Conservation (phyloP, 2,797 vertebrate species). For the Prionace glauca region DNA sequence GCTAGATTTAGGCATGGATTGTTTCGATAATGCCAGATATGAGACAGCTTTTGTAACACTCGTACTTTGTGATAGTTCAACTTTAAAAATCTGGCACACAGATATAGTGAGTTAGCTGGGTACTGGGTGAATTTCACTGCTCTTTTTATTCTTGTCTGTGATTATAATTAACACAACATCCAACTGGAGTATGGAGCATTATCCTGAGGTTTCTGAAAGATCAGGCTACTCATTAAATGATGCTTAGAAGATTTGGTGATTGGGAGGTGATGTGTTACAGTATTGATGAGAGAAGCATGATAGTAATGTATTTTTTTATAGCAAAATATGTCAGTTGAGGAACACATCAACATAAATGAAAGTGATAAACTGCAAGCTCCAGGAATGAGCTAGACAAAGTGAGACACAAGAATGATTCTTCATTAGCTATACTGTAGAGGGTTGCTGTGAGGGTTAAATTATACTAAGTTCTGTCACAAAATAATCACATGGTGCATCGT, state of each 20-base stretch:
- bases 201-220: neutral
- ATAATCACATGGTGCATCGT: neutral
- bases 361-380: neutral
- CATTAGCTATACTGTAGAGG: no score
- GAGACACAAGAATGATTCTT: neutral
- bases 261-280: neutral
- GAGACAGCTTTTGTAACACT: neutral
- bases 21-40: neutral
- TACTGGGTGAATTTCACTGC: neutral
- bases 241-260: neutral
- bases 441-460: neutral
- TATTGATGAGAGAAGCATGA: neutral
- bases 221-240: neutral
- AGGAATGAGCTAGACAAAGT: neutral
- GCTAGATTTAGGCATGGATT: no score
- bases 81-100: neutral
- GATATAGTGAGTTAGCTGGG: neutral
- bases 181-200: neutral
- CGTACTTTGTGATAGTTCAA: neutral
- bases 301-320: neutral
- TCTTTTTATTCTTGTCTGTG: neutral
- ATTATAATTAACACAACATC: neutral
- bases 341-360: neutral
- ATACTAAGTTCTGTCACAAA: neutral
- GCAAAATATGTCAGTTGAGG: neutral